Evolutionary conservation across 2,113 vertebrate species (phyloP), one percentile per base, ranked within the genome.

Genomic region (Petaurus breviceps): DNA sequence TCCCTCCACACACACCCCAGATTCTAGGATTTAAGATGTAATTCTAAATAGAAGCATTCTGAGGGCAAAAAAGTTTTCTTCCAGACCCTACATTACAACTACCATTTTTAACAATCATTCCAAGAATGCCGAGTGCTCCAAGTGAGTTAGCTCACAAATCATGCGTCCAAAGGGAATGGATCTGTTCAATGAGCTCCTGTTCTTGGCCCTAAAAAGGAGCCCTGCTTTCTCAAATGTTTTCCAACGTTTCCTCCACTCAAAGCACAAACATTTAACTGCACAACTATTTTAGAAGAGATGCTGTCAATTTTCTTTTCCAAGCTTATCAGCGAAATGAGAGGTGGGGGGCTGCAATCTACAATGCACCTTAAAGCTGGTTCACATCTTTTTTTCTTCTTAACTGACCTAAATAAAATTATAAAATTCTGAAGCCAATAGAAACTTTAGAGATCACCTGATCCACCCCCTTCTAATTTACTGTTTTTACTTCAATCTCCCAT

Each of bases 401-500:
- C 25, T 46, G 10, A 92, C 90, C 47, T 61, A 91, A 24, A 3
- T 90, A 91, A 2, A 57, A 57, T 57, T 57, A 31, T 3, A 31
- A 26, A 57, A 57, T 57, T 57, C 55, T 57, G 52, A 6, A 4
- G 23, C 52, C 23, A 53, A 22, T 5, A 53, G 52, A 22, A 10
- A 53, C 52, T 53, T 53, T 23, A 23, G 52, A 23, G 52, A 23
- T 53, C 52, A 53, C 52, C 52, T 24, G 7, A 54, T 54, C 5
- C 53, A 54, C 11, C 26, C 10, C 28, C 28, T 57, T 57, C 26
- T 61, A 61, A 61, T 61, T 24, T 26, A 55, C 54, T 55, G n/a
- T 26, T 95, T 96, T 52, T n/a, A 92, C 84, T 95, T 91, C 92
- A 90, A 92, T 93, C 94, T 95, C 51, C 14, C 12, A 68, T 37